phyloP scores from a whole-genome alignment of 1,140 invertebrate species.

The Spodoptera frugiperda region DNA sequence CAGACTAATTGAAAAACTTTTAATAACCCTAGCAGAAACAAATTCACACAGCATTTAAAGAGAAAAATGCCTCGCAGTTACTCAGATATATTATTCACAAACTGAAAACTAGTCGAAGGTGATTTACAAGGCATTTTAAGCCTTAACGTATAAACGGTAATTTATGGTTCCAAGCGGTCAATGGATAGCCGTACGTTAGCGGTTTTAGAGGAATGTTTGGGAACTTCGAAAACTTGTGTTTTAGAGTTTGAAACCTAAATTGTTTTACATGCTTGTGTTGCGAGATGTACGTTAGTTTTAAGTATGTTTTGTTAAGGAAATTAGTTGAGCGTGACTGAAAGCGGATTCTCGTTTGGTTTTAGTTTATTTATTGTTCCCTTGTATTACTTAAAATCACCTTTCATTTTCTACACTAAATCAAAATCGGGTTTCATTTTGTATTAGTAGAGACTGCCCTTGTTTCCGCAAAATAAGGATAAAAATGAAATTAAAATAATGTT shows the following conservation, averaged over 20 bases:
- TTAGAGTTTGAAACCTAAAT: background rate
- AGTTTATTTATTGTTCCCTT: too few species aligned
- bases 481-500: too few species aligned
- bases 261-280: background rate
- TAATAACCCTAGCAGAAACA: too few species aligned
- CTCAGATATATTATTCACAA: background rate
- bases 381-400: too few species aligned
- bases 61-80: background rate
- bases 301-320: background rate
- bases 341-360: too few species aligned
- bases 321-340: too few species aligned
- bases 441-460: too few species aligned
- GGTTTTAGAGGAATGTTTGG: constrained; percentile 2
- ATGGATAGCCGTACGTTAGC: constrained; percentile 17
- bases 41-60: background rate
- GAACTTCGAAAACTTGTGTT: background rate
- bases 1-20: too few species aligned
- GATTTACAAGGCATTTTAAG: constrained; percentile 31
- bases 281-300: background rate
- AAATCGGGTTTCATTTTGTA: too few species aligned
- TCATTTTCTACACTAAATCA: too few species aligned
- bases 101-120: constrained; percentile 2
- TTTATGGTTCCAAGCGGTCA: constrained; percentile 26
- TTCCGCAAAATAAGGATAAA: too few species aligned
- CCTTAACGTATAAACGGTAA: constrained; percentile 5